A percentile compares a stretch with the other conserved stretches of the same genome.
phyloP scores from a whole-genome alignment of 2,113 vertebrate genomes.

The Actinemys pallida region DNA sequence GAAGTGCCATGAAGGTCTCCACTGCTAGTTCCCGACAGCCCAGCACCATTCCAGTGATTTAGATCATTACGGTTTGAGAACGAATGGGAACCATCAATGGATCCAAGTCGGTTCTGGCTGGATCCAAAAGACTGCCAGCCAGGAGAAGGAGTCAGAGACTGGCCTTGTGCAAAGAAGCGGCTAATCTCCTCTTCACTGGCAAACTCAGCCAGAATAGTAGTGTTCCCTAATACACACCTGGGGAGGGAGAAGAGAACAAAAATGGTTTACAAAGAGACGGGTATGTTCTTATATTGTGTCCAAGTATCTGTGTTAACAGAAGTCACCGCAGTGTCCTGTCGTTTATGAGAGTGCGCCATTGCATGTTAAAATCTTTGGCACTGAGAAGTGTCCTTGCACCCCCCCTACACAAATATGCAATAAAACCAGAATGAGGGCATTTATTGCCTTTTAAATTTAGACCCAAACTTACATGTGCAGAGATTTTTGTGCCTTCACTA shows the following conservation, averaged over 20 bases:
- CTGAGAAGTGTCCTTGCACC: neutral
- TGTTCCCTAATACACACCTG: constrained; percentile 99
- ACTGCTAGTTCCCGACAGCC: constrained; percentile 86
- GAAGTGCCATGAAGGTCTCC: constrained; percentile 96
- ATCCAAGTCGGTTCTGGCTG: constrained; percentile 90
- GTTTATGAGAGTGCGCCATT: accelerated
- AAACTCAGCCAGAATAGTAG: constrained; percentile 99
- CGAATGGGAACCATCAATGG: constrained; percentile 91
- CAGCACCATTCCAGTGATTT: constrained; percentile 95
- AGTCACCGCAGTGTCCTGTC: neutral
- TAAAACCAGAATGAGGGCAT: accelerated
- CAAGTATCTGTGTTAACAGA: accelerated
- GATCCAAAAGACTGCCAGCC: constrained; percentile 95
- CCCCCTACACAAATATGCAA: neutral
- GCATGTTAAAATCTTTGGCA: neutral
- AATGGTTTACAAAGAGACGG: neutral
- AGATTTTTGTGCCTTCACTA: constrained; percentile 99
- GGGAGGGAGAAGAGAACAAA: neutral
- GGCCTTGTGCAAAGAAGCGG: constrained; percentile 99
- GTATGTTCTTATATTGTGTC: accelerated
- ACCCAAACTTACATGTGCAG: constrained; percentile 95
- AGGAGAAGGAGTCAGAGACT: constrained; percentile 94
- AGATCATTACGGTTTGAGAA: constrained; percentile 95
- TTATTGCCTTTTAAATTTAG: accelerated
- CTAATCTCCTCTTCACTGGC: constrained; percentile 99